These are phyloP conservation scores for Myripristis jacobus DNA, from an alignment of 2,797 vertebrate species.

Conservation along the genomic window DNA sequence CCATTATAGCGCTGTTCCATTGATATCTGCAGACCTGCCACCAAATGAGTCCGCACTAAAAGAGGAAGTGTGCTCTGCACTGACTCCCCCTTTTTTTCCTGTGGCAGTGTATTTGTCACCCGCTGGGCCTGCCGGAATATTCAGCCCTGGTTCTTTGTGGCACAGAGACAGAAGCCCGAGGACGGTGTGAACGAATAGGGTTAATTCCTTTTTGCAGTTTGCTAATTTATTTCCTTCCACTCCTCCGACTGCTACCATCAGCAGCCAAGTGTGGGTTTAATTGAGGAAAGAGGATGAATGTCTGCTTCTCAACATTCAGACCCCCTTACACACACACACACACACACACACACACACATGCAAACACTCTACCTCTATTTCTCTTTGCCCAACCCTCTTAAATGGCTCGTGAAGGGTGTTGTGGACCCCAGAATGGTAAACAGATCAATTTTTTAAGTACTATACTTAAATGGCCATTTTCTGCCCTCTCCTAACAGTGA, in stretches of 20 bases:
- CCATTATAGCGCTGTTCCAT: slow-evolving; percentile 51
- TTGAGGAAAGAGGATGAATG: slow-evolving; percentile 72
- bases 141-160: slow-evolving; percentile 8
- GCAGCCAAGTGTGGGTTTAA: slow-evolving; percentile 69
- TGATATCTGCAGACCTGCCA: slow-evolving; percentile 51
- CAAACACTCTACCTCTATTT: slow-evolving; percentile 31
- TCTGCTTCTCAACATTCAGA: slow-evolving; percentile 28
- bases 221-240: slow-evolving; percentile 63
- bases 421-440: slow-evolving; percentile 68
- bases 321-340: slow-evolving; percentile 4
- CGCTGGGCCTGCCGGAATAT: slow-evolving; percentile 34
- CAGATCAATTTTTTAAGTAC: slow-evolving; percentile 65
- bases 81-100: slow-evolving; percentile 18
- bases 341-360: background rate
- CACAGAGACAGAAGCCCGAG: slow-evolving; percentile 40
- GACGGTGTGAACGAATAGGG: slow-evolving; percentile 43
- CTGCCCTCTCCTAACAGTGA: slow-evolving; percentile 53
- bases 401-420: slow-evolving; percentile 74
- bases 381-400: slow-evolving; percentile 58
- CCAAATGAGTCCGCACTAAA: slow-evolving; percentile 40
- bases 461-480: slow-evolving; percentile 69
- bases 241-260: slow-evolving; percentile 59
- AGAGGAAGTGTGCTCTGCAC: slow-evolving; percentile 14
- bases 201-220: slow-evolving; percentile 63
- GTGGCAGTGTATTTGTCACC: slow-evolving; percentile 28